Conservation (phyloP, 2,113 vertebrate genomes). For the Carassius auratus region DNA sequence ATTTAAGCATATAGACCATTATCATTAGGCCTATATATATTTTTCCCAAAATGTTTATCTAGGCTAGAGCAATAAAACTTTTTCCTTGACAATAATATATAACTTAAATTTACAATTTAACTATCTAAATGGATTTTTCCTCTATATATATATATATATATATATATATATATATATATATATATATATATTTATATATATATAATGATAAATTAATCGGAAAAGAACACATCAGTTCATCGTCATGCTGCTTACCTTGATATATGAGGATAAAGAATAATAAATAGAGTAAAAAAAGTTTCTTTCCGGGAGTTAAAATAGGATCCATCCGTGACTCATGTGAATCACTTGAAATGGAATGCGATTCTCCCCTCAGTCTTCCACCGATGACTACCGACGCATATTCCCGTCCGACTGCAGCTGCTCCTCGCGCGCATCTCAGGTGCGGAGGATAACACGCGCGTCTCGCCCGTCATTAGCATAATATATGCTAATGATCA, state of each 20-base stretch:
- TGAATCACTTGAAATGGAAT: constrained; percentile 59
- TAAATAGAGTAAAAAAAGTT: constrained; percentile 60
- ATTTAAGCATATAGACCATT: neutral
- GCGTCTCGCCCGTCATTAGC: constrained; percentile 69
- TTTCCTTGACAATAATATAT: neutral
- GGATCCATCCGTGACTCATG: constrained; percentile 77
- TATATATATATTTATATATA: no score
- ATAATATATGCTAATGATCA: constrained; percentile 71
- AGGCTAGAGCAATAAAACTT: neutral
- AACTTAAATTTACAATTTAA: neutral
- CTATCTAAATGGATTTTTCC: neutral
- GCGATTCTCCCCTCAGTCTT: constrained; percentile 50
- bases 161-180: no score
- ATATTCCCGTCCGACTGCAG: constrained; percentile 61
- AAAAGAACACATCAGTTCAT: neutral
- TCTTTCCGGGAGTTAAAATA: constrained; percentile 64
- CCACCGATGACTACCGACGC: constrained; percentile 58
- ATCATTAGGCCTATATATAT: neutral
- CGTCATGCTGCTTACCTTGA: constrained; percentile 72
- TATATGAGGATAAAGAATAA: constrained; percentile 69
- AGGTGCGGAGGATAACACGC: constrained; percentile 61
- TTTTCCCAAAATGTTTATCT: no score
- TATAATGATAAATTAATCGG: neutral
- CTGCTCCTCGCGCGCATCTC: constrained; percentile 57
- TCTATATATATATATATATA: no score